These are phyloP conservation scores for Pinna nobilis DNA, from an alignment of 1,140 invertebrate genomes.

Conservation along the genomic window DNA sequence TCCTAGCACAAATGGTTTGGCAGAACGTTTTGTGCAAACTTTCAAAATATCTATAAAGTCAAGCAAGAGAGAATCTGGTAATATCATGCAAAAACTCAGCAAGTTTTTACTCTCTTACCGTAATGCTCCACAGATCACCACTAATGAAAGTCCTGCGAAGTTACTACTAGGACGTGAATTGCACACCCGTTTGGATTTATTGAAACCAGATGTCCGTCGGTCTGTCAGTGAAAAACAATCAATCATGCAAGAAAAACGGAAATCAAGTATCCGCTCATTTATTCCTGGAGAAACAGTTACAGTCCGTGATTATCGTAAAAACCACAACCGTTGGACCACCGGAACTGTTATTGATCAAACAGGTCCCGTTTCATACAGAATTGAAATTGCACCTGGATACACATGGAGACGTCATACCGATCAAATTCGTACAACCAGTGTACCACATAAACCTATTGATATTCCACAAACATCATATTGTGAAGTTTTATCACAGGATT, in stretches of 20 bases:
- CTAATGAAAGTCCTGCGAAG: constrained; percentile 9
- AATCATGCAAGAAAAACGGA: background rate
- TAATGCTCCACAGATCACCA: constrained; percentile 24
- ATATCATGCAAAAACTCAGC: constrained; percentile 12
- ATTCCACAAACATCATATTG: too few relatives aligned
- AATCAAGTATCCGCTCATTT: background rate
- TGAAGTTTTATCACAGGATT: too few relatives aligned
- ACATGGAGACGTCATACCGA: constrained; percentile 12
- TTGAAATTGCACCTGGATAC: constrained; percentile 10
- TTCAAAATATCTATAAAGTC: constrained; percentile 29
- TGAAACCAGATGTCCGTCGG: constrained; percentile 16
- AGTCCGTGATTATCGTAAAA: constrained; percentile 15
- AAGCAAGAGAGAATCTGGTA: constrained; percentile 7
- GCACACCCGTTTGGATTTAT: constrained; percentile 4
- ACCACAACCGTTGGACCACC: background rate
- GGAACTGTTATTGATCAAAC: constrained; percentile 11
- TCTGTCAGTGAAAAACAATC: background rate
- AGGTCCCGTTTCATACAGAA: constrained; percentile 28
- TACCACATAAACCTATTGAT: too few relatives aligned
- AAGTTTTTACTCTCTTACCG: constrained; percentile 27
- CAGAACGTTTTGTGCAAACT: constrained; percentile 22
- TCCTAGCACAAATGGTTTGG: constrained; percentile 28
- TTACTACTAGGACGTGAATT: constrained; percentile 7
- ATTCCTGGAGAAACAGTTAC: background rate
- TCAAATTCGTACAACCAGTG: background rate